Base-by-base conservation (phyloP, 2,888 invertebrate genomes). In the Zaprionus bogoriensis region DNA sequence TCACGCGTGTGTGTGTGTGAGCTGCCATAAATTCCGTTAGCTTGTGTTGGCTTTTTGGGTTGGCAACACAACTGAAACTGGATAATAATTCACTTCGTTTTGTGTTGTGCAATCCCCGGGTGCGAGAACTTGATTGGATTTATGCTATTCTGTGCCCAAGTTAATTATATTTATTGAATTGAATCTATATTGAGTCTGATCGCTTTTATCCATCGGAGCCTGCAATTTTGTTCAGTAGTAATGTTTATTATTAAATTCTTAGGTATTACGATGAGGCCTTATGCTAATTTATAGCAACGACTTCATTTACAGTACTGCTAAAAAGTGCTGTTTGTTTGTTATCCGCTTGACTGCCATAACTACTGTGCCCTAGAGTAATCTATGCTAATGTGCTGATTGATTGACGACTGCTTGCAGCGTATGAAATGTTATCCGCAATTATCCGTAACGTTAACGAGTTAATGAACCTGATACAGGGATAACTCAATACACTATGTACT, bases 31-130 rank as follows among this genome's bases (percentile, higher is more conserved):
- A 44, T 44, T 44, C 4, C 14, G 25, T 44, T 25, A 6, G 14
- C 42, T 42, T 41, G 17, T 55, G 14, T 23, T 14, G 20, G 41
- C 20, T 19, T 36, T 53, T 19, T 47, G 47, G 28, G 12, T 5
- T n/a, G n/a, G 12, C 9, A 27, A 39, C 22, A 17, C 14, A 17
- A 44, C 25, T 10, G 45, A 52, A 67, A 72, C 52, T 58, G 39
- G 41, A 61, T 67, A 72, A 73, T 72, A 71, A 72, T 53, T 74
- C 63, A 63, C 57, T 74, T 50, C 3, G n/a, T 44, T 30, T 7
- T 25, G 17, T 19, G 27, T 55, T 59, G 45, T 55, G 58, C 50
- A 72, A 65, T 55, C 23, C 36, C 23, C 30, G n/a, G 32, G 22
- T 50, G 61, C 42, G 28, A 32, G 53, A 12, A 14, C 17, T 25